These are phyloP conservation scores for Chromoteleia sp. DNA, from an alignment of 2,888 invertebrate species.

Conservation along the genomic window DNA sequence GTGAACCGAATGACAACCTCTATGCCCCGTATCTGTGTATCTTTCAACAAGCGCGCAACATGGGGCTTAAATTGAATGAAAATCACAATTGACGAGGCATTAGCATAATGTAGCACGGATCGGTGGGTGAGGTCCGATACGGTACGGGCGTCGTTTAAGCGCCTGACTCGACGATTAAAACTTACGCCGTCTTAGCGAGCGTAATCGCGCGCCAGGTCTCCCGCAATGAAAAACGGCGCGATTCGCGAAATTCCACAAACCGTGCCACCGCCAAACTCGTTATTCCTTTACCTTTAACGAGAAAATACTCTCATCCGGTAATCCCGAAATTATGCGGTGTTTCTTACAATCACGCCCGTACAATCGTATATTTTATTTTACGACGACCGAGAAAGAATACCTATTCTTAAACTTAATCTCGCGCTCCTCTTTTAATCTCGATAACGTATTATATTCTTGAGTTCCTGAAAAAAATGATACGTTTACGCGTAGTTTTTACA, in stretches of 20 bases:
- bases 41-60: constrained; percentile 78
- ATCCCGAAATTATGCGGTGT: constrained; percentile 51
- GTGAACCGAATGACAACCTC: constrained; percentile 74
- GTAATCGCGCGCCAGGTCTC: constrained; percentile 56
- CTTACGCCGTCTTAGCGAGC: constrained; percentile 66
- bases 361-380: constrained; percentile 52
- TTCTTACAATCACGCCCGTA: too few relatives aligned
- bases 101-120: constrained; percentile 78
- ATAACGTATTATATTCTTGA: too few relatives aligned
- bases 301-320: constrained; percentile 48
- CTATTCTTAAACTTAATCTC: constrained; percentile 12
- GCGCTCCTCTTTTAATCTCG: not conserved
- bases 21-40: constrained; percentile 75
- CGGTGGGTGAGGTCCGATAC: constrained; percentile 76
- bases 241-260: constrained; percentile 46
- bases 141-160: constrained; percentile 72
- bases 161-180: constrained; percentile 72
- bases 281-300: constrained; percentile 42
- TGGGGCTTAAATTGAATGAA: constrained; percentile 78
- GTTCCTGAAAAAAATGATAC: too few relatives aligned
- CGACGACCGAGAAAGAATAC: constrained; percentile 4
- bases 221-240: constrained; percentile 53
- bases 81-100: constrained; percentile 79
- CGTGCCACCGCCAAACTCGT: constrained; percentile 20
- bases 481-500: too few relatives aligned